Base-by-base conservation (phyloP, 2,797 vertebrate genomes). In the Pipistrellus pygmaeus region DNA sequence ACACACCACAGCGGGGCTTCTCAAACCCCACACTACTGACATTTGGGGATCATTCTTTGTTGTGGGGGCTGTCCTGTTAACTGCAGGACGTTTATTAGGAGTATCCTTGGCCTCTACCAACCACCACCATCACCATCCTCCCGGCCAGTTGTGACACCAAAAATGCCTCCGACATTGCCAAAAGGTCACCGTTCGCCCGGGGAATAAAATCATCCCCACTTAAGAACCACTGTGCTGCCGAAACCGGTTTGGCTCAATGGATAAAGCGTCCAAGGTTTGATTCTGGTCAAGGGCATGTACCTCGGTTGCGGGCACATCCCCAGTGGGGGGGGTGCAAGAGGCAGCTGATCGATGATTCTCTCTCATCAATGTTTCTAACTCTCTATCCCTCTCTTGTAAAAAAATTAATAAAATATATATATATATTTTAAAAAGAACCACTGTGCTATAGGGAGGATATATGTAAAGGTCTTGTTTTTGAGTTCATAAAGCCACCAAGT, bases 401-500 rank as follows among this genome's bases (percentile, higher is more conserved):
- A 41, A 41, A 41, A 1, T 41, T 41, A 41, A 41, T 41, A 41
- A 38, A 5, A 38, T 41, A 41, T 41, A 41, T 41, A 41, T 41
- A n/a, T n/a, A n/a, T n/a, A n/a, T n/a, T n/a, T n/a, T n/a, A 41
- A 4, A 41, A 41, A 41, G 38, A 41, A 41, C 38, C 32, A 57
- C 13, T 14, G 20, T 1, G 12, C 88, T 44, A 32, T 1, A 92
- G 44, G 44, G 44, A 53, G 71, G 66, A 84, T 66, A 13, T 12
- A 64, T 2, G 35, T 38, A 76, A 94, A 95, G 48, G 44, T 32
- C 44, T 44, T 88, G 38, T 51, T 75, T 51, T 18, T 72, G 32
- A 82, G 18, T 51, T 92, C 30, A 86, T 35, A 91, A 95, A 96
- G 88, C n/a, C 66, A 76, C 30, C 77, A 87, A 60, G 32, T 85